phyloP scores from a whole-genome alignment of 1,140 invertebrate genomes.

The Drosophila ercepeae region DNA sequence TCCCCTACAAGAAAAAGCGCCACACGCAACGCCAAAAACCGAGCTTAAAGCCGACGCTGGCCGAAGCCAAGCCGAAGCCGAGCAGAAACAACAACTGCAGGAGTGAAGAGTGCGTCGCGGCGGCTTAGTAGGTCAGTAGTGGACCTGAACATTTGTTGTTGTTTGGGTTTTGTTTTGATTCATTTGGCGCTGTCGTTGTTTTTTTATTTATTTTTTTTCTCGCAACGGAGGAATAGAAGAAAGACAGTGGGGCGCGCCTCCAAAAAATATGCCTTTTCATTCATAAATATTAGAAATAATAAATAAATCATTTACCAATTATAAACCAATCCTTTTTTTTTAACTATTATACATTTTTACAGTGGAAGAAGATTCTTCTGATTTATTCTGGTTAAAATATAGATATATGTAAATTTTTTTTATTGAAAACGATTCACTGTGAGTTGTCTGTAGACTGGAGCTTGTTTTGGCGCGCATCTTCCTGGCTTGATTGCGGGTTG shows the following conservation, averaged over 20 bases:
- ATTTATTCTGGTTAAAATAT: too few species aligned
- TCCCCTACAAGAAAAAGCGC: constrained; percentile 52
- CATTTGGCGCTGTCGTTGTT: constrained; percentile 49
- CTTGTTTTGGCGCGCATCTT: constrained; percentile 56
- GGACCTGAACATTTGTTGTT: constrained; percentile 65
- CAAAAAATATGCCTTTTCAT: too few species aligned
- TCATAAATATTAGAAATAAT: too few species aligned
- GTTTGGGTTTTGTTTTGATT: constrained; percentile 61
- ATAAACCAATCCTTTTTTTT: too few species aligned
- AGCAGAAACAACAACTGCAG: constrained; percentile 7
- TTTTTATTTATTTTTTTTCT: constrained; percentile 4
- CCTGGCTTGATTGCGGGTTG: constrained; percentile 23
- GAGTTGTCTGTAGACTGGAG: constrained; percentile 2
- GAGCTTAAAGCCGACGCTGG: constrained; percentile 13
- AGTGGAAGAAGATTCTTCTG: too few species aligned
- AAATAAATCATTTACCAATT: too few species aligned
- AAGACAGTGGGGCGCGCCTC: neutral
- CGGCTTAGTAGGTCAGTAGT: constrained; percentile 83
- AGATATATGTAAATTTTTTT: too few species aligned
- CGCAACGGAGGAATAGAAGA: constrained; percentile 38
- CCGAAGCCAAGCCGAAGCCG: neutral
- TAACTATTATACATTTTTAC: too few species aligned
- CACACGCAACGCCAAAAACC: constrained; percentile 59
- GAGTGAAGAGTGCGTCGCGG: constrained; percentile 45
- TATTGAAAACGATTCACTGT: neutral